Evolutionary conservation across 2,888 invertebrate species (phyloP).

Genomic region (Stenotaenia linearis): DNA sequence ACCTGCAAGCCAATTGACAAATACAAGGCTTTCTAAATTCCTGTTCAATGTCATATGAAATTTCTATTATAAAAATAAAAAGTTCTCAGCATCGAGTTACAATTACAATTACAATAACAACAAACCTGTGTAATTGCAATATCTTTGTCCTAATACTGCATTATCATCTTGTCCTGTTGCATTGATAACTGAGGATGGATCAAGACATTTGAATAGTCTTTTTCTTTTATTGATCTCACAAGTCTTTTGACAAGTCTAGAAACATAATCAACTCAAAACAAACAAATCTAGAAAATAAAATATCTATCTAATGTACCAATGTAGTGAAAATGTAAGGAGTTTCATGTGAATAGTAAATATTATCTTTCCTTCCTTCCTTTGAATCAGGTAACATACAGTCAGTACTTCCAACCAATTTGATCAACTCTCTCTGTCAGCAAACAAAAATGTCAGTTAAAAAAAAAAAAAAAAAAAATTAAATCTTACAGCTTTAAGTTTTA

Average conservation of each 20-base stretch:
- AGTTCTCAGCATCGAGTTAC: too few relatives aligned
- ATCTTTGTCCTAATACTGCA: background rate
- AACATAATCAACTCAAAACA: too few relatives aligned
- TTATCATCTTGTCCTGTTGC: background rate
- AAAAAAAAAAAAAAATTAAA: background rate
- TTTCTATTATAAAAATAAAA: background rate
- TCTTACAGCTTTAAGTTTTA: constrained; percentile 29
- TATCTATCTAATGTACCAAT: background rate
- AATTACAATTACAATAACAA: background rate
- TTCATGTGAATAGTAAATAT: background rate
- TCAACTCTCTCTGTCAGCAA: constrained; percentile 3
- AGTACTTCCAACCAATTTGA: constrained; percentile 6
- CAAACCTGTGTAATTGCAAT: constrained; percentile 21
- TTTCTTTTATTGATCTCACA: constrained; percentile 8
- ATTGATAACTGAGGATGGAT: constrained; percentile 15
- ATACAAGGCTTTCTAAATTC: background rate
- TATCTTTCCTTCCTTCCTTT: background rate
- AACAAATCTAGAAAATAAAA: background rate
- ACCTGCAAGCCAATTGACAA: background rate
- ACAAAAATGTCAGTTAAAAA: background rate
- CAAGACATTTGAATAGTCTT: background rate
- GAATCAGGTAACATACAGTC: background rate
- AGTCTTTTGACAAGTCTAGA: constrained; percentile 11
- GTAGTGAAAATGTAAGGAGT: constrained; percentile 28
- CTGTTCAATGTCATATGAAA: constrained; percentile 22